Evolutionary conservation across 2,113 vertebrate species (phyloP), one percentile per base, ranked within the genome.

Genomic region (Periophthalmodon schlosseri): DNA sequence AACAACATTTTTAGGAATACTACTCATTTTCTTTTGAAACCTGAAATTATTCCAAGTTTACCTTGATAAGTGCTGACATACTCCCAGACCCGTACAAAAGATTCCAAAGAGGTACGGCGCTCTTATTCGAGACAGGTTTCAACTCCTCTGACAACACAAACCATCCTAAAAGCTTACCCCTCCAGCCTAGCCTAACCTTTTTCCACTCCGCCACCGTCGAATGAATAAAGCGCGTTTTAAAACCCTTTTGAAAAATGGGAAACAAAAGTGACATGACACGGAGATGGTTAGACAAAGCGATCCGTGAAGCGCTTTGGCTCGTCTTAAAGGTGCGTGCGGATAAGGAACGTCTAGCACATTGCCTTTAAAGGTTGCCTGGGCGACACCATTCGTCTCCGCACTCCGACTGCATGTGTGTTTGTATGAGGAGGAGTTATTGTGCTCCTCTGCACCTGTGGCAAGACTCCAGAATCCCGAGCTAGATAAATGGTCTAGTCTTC

Each of bases 401-500:
- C 39, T 46, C 61, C 23, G 65, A 66, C 71, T 46, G 74, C 13
- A 28, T 75, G 63, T 72, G 70, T 68, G 75, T 83, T 74, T 49
- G 69, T 77, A 70, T 77, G 78, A 78, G 76, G 80, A 85, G 84
- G 80, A 90, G 49, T 73, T 85, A 86, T 82, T 90, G 81, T 77
- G 75, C 68, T 77, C 69, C 57, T 58, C 76, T 87, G 86, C 81
- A 78, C 75, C 81, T 87, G 84, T 84, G 84, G 87, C 86, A 89
- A 82, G 69, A 79, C 82, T 85, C 76, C 87, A 89, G 81, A 73
- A 78, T 83, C 81, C 81, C 72, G 72, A 81, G 72, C 70, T 70
- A 58, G 80, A 89, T 89, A 88, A 86, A 89, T 79, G 79, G 73
- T 72, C 57, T 75, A 64, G 73, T 82, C 82, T 77, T 83, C 81